Percentiles rank a stretch among this genome's conserved stretches.
Conservation (phyloP, 2,888 invertebrate genomes). For the Thymelicus sylvestris region DNA sequence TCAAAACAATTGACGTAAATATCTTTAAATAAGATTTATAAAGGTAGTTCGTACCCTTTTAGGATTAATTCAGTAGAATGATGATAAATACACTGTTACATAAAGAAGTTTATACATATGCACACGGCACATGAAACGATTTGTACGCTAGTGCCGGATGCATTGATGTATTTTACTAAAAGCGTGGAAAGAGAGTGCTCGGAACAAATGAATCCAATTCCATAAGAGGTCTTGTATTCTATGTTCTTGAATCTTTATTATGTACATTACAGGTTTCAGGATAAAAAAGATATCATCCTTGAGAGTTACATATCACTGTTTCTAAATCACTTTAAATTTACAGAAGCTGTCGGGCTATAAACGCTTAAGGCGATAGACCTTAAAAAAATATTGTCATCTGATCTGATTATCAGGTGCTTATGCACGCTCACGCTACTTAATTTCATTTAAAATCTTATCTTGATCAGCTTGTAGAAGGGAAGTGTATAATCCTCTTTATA, state of each 20-base stretch:
- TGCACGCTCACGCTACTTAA: background rate
- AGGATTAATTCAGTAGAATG: conserved; percentile 18
- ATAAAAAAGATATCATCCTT: no score
- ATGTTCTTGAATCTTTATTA: no score
- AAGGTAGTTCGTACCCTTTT: conserved; percentile 18
- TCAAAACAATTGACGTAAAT: conserved; percentile 17
- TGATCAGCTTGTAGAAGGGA: background rate
- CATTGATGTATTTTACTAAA: background rate
- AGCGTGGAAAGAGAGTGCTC: background rate
- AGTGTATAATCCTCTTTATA: conserved; percentile 18
- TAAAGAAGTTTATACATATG: background rate
- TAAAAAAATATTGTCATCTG: background rate
- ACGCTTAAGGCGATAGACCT: no score
- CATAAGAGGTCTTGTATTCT: no score
- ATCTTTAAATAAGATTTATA: conserved; percentile 28
- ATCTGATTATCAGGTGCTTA: background rate
- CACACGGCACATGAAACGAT: background rate
- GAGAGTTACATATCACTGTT: no score
- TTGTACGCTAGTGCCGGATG: background rate
- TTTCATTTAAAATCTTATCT: conserved; percentile 13
- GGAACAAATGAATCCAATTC: no score
- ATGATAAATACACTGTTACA: conserved; percentile 21
- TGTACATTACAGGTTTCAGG: no score
- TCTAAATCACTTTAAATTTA: no score
- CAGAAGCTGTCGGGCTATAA: no score